Evolutionary conservation across 2,888 invertebrate species (phyloP).

Genomic region (Isoperla grammatica): DNA sequence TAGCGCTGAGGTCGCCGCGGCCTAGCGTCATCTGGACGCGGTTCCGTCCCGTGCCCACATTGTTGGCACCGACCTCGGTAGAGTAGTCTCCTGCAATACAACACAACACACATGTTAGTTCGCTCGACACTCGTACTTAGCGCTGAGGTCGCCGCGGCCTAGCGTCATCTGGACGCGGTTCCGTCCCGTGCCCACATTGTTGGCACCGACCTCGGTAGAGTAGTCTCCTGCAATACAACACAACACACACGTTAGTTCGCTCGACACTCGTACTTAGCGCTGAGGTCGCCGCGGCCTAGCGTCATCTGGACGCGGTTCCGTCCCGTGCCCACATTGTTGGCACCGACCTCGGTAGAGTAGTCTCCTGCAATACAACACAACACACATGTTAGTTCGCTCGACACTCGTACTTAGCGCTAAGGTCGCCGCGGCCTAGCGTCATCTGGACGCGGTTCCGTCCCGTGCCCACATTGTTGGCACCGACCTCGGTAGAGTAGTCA

Average conservation of each 20-base stretch:
- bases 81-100: constrained; percentile 48
- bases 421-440: constrained; percentile 63
- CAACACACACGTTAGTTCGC: constrained; percentile 55
- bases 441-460: constrained; percentile 59
- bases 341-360: constrained; percentile 47
- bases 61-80: constrained; percentile 49
- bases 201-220: constrained; percentile 46
- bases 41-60: constrained; percentile 59
- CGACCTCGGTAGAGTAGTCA: constrained; percentile 47
- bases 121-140: constrained; percentile 65
- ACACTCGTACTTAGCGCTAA: constrained; percentile 66
- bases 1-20: constrained; percentile 64
- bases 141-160: constrained; percentile 64
- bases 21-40: constrained; percentile 60
- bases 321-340: constrained; percentile 58
- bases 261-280: constrained; percentile 63
- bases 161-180: constrained; percentile 60
- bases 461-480: constrained; percentile 55
- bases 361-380: constrained; percentile 45
- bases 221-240: constrained; percentile 47
- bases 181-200: constrained; percentile 59
- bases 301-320: constrained; percentile 58
- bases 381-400: constrained; percentile 48
- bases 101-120: constrained; percentile 38
- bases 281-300: constrained; percentile 65